phyloP scores from a whole-genome alignment of 2,113 vertebrate genomes.

The Channa argus region DNA sequence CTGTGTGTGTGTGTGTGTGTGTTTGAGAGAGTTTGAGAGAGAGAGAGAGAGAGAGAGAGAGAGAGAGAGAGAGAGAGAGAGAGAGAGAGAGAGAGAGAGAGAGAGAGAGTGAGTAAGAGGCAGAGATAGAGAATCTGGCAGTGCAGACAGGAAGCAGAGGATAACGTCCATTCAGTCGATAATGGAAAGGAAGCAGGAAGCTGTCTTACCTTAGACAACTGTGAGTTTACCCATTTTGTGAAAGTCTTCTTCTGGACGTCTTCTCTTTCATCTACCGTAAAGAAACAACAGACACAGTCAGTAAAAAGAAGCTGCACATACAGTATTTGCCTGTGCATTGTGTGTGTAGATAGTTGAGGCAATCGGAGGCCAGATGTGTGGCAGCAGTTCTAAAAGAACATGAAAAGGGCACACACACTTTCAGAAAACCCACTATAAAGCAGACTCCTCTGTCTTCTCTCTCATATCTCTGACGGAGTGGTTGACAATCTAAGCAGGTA shows the following conservation, averaged over 20 bases:
- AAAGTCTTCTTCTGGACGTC: conserved; percentile 99
- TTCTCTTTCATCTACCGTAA: conserved; percentile 94
- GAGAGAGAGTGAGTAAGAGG: too few relatives aligned
- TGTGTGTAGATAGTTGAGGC: neutral
- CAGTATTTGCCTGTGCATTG: neutral
- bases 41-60: too few relatives aligned
- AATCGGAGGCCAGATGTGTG: neutral
- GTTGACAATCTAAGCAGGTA: conserved; percentile 8
- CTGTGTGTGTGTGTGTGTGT: too few relatives aligned
- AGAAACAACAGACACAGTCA: conserved; percentile 39
- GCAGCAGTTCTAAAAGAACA: conserved; percentile 5
- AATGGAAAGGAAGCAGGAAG: neutral
- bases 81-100: too few relatives aligned
- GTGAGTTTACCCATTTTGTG: conserved; percentile 99
- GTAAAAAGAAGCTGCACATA: neutral
- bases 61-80: too few relatives aligned
- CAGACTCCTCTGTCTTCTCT: neutral
- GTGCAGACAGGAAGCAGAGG: neutral
- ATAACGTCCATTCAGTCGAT: neutral
- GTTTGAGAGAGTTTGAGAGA: too few relatives aligned
- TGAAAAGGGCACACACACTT: neutral
- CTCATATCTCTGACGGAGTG: neutral
- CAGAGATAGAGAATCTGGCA: neutral
- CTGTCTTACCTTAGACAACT: conserved; percentile 93
- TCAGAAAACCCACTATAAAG: neutral